Percentiles rank a stretch among this genome's conserved stretches.
These are phyloP conservation scores for Heptranchias perlo DNA, from an alignment of 2,113 vertebrate species.

Conservation along the genomic window DNA sequence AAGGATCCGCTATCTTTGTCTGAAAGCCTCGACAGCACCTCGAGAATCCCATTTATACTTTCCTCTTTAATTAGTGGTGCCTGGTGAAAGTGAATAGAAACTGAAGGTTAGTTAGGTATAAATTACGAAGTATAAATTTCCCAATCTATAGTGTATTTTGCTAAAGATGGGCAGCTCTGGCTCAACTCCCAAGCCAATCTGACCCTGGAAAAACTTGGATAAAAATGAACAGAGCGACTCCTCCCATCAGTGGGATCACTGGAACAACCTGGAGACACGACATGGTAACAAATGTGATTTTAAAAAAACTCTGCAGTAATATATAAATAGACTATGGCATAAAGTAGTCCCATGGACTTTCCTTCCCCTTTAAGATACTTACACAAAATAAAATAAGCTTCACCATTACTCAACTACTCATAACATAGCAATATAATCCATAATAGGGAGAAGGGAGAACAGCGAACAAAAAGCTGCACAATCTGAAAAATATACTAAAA, in stretches of 20 bases:
- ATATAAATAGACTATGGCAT: neutral
- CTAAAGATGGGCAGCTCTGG: neutral
- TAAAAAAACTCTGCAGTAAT: neutral
- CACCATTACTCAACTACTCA: neutral
- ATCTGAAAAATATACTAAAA: neutral
- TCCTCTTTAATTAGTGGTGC: neutral
- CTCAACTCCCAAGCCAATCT: neutral
- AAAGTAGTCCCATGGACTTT: neutral
- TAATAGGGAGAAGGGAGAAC: neutral
- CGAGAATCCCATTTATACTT: neutral
- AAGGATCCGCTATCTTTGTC: neutral
- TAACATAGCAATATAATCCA: neutral
- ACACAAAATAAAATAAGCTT: neutral
- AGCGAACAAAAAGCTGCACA: neutral
- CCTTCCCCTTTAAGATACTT: neutral
- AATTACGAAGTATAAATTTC: neutral
- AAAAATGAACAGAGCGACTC: neutral
- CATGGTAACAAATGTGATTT: neutral
- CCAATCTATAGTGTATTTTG: neutral
- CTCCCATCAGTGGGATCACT: neutral
- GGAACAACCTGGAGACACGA: neutral
- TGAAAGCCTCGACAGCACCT: neutral
- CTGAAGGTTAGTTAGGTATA: neutral
- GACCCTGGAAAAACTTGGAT: neutral
- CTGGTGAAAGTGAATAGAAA: conserved; percentile 11